phyloP scores from a whole-genome alignment of 1,140 invertebrate species.

The Hestina assimilis region DNA sequence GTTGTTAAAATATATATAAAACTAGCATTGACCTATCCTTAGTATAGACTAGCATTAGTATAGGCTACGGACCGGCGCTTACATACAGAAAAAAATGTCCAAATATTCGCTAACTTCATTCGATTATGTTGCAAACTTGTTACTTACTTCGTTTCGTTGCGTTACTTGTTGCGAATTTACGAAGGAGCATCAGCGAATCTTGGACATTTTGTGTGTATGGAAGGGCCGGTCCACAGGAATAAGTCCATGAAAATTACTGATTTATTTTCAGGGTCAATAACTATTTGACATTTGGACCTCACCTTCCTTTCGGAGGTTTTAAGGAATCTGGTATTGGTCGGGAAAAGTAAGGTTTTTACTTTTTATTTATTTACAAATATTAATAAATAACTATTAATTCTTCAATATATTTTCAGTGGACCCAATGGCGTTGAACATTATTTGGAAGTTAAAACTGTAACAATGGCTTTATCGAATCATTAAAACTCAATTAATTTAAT shows the following conservation, averaged over 20 bases:
- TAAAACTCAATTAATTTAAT: neutral
- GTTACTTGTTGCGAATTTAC: too few relatives aligned
- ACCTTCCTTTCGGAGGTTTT: conserved; percentile 88
- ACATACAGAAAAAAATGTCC: too few relatives aligned
- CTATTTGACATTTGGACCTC: conserved; percentile 79
- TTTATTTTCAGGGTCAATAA: conserved; percentile 84
- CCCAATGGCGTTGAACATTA: conserved; percentile 18
- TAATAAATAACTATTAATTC: neutral
- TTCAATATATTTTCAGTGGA: conserved; percentile 18
- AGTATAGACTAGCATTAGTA: too few relatives aligned
- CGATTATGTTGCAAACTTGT: too few relatives aligned
- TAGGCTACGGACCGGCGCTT: too few relatives aligned
- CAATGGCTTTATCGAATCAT: conserved; percentile 1
- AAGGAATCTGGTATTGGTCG: conserved; percentile 87
- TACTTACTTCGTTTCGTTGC: too few relatives aligned
- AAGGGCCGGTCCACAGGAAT: too few relatives aligned
- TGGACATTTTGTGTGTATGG: too few relatives aligned
- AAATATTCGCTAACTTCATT: too few relatives aligned
- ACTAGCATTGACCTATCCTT: too few relatives aligned
- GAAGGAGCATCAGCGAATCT: too few relatives aligned
- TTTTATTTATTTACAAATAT: neutral
- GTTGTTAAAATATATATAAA: too few relatives aligned
- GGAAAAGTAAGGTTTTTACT: conserved; percentile 69
- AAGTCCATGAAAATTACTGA: neutral
- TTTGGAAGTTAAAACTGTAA: conserved; percentile 31